A percentile compares a stretch with the other conserved stretches of the same genome.
These are phyloP conservation scores for Benitochromis conjunctus DNA, from an alignment of 2,113 vertebrate species.

Conservation along the genomic window DNA sequence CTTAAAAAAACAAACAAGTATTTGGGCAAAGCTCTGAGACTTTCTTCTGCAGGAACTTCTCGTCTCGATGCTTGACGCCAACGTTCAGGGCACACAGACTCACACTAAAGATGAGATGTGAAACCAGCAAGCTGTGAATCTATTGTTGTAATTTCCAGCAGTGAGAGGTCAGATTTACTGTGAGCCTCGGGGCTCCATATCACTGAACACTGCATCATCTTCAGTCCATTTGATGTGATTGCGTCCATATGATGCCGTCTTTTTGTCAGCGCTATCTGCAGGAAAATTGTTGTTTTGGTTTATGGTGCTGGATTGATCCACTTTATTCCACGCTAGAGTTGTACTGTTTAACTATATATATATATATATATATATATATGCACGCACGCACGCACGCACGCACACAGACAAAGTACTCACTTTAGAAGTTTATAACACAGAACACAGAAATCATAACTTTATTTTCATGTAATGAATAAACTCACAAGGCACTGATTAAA, in stretches of 20 bases:
- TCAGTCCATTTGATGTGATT: constrained; percentile 16
- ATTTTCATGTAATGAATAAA: background rate
- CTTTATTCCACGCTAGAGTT: background rate
- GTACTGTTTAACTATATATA: background rate
- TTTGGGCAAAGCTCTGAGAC: background rate
- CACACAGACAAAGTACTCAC: background rate
- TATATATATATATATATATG: background rate
- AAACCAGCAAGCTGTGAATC: constrained; percentile 11
- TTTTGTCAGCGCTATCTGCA: background rate
- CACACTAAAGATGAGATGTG: constrained; percentile 2
- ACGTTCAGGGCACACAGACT: background rate
- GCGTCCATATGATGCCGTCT: background rate
- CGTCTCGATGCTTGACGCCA: background rate
- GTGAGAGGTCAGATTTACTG: constrained; percentile 12
- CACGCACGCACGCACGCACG: no score
- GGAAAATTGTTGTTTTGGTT: background rate
- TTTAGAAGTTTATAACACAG: background rate
- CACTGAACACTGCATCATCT: constrained; percentile 17
- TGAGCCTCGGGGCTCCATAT: background rate
- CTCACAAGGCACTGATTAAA: background rate
- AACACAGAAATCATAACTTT: background rate
- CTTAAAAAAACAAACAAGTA: background rate
- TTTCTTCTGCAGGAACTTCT: background rate
- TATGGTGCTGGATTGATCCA: background rate
- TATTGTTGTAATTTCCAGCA: constrained; percentile 1